These are phyloP conservation scores for Gouania willdenowi DNA, from an alignment of 2,797 vertebrate species.

Conservation along the genomic window DNA sequence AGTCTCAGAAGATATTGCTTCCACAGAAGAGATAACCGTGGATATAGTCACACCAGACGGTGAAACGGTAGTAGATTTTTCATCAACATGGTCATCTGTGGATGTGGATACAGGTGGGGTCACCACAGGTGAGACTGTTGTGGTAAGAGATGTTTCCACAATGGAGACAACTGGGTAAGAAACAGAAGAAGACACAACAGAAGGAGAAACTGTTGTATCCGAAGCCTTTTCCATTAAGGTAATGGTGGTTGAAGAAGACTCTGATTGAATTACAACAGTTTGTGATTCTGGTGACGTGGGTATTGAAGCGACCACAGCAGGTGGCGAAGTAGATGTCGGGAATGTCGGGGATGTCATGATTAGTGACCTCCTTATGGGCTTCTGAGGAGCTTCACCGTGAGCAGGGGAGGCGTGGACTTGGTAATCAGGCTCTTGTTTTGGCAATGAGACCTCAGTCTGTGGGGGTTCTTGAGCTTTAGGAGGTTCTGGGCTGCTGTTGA, in stretches of 20 bases:
- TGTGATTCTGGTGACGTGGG: constrained; percentile 26
- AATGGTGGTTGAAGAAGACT: constrained; percentile 3
- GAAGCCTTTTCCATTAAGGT: constrained; percentile 70
- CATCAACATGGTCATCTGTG: too few relatives aligned
- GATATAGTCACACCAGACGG: too few relatives aligned
- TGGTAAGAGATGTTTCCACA: constrained; percentile 67
- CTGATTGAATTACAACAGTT: constrained; percentile 8
- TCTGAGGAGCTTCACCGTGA: constrained; percentile 75
- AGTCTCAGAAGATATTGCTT: too few relatives aligned
- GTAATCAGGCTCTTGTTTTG: constrained; percentile 11
- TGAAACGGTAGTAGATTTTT: too few relatives aligned
- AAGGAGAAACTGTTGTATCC: constrained; percentile 53
- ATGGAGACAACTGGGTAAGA: constrained; percentile 41
- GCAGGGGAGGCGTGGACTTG: constrained; percentile 8
- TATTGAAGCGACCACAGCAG: constrained; percentile 32
- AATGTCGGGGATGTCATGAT: constrained; percentile 59
- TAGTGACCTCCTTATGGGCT: constrained; percentile 85
- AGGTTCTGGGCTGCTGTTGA: constrained; percentile 63
- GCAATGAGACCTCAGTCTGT: constrained; percentile 30
- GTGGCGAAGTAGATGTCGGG: constrained; percentile 65
- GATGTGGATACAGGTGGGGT: too few relatives aligned
- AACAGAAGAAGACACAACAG: too few relatives aligned
- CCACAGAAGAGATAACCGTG: too few relatives aligned
- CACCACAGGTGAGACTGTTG: constrained; percentile 31
- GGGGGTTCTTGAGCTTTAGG: constrained; percentile 27